Conservation (phyloP, 2,797 vertebrate genomes). For the Oreochromis grahami region DNA sequence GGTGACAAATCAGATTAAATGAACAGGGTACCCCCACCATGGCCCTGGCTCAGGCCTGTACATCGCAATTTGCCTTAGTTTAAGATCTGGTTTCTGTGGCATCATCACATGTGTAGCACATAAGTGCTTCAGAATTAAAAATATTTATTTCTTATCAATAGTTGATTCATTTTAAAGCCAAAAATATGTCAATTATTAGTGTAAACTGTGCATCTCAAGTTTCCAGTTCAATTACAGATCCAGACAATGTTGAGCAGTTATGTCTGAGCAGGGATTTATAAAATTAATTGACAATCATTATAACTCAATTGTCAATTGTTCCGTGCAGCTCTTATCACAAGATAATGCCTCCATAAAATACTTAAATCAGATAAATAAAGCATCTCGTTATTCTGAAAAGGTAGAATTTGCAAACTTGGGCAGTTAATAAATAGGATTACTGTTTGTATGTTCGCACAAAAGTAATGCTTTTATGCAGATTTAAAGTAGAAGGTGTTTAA, state of each 20-base stretch:
- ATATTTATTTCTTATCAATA: background rate
- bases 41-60: background rate
- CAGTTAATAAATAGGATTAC: background rate
- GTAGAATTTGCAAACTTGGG: background rate
- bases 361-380: background rate
- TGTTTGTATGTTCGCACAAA: background rate
- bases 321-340: background rate
- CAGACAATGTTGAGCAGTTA: background rate
- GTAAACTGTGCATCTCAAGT: background rate
- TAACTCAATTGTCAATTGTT: background rate
- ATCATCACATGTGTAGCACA: background rate
- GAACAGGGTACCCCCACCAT: background rate
- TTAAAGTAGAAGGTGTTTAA: background rate
- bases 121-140: background rate
- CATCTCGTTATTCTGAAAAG: background rate
- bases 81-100: background rate
- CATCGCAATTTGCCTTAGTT: background rate
- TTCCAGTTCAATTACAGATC: background rate
- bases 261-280: background rate
- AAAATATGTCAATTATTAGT: background rate
- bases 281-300: background rate
- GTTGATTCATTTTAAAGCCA: background rate
- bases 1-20: background rate
- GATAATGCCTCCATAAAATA: background rate
- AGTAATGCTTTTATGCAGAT: background rate